phyloP scores from a whole-genome alignment of 2,113 vertebrate species.

The Ariopsis seemanni region DNA sequence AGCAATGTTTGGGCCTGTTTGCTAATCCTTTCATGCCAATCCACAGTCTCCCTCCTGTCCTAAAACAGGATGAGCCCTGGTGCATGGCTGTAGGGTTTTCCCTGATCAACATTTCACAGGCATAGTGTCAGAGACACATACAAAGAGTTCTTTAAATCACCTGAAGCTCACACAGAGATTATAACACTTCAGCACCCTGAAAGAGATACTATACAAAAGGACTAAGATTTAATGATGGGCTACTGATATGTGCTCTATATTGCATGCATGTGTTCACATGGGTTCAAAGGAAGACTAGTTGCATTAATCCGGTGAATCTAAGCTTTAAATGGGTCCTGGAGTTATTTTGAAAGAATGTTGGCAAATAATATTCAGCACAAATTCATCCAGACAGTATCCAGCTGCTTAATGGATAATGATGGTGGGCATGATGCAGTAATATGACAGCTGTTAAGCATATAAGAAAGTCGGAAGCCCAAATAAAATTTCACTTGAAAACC shows the following conservation, averaged over 20 bases:
- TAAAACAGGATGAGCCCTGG: constrained; percentile 60
- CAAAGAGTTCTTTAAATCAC: constrained; percentile 40
- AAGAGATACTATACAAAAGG: constrained; percentile 46
- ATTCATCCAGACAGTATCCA: constrained; percentile 34
- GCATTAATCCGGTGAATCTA: constrained; percentile 26
- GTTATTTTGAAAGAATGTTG: constrained; percentile 43
- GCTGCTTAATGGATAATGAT: constrained; percentile 41
- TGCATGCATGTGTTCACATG: constrained; percentile 24
- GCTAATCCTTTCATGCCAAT: constrained; percentile 73
- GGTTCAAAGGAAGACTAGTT: constrained; percentile 19
- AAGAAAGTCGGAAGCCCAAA: constrained; percentile 32
- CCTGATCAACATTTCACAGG: constrained; percentile 51
- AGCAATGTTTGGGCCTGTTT: constrained; percentile 71
- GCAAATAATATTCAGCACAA: constrained; percentile 35
- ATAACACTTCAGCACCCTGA: constrained; percentile 35
- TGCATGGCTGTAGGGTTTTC: constrained; percentile 61
- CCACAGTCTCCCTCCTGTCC: constrained; percentile 63
- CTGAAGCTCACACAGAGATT: constrained; percentile 34
- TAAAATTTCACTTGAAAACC: constrained; percentile 28
- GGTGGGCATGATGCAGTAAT: constrained; percentile 36
- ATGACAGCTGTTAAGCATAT: constrained; percentile 42
- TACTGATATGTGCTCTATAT: constrained; percentile 42
- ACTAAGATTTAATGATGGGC: constrained; percentile 51
- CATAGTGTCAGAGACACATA: constrained; percentile 55
- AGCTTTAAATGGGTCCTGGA: constrained; percentile 40